Evolutionary conservation across 2,888 invertebrate species (phyloP).

Genomic region (Brachyopa scutellaris): DNA sequence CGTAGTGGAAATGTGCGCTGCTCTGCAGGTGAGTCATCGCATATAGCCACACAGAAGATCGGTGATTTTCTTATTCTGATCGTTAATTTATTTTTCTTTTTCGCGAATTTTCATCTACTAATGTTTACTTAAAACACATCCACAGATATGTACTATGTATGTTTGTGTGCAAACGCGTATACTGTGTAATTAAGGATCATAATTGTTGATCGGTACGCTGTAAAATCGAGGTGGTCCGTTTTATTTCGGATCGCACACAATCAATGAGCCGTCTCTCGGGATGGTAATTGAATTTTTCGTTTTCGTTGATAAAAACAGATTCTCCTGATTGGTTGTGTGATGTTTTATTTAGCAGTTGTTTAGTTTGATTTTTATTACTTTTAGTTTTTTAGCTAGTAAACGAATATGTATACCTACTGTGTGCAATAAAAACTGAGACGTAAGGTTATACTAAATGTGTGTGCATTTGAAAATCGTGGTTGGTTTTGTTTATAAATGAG

Average conservation of each 20-base stretch:
- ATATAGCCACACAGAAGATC: neutral
- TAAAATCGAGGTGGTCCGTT: slow-evolving; percentile 12
- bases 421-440: neutral
- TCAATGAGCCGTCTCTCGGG: slow-evolving; percentile 15
- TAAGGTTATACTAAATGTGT: neutral
- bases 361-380: neutral
- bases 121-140: slow-evolving; percentile 31
- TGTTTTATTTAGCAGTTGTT: slow-evolving; percentile 2
- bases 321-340: neutral
- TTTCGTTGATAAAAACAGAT: slow-evolving; percentile 23
- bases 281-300: slow-evolving; percentile 17
- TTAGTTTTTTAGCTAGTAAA: neutral
- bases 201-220: slow-evolving; percentile 8
- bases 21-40: slow-evolving; percentile 35
- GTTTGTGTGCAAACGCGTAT: neutral
- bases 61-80: slow-evolving; percentile 4
- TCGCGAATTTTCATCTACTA: neutral
- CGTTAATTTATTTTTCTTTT: slow-evolving; percentile 10
- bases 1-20: slow-evolving; percentile 29
- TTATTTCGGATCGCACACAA: slow-evolving; percentile 33
- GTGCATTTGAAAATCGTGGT: too few relatives aligned
- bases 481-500: neutral
- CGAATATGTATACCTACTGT: too few relatives aligned
- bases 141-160: neutral
- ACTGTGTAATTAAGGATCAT: slow-evolving; percentile 25